phyloP scores from a whole-genome alignment of 1,140 invertebrate genomes.

The Marisa cornuarietis region DNA sequence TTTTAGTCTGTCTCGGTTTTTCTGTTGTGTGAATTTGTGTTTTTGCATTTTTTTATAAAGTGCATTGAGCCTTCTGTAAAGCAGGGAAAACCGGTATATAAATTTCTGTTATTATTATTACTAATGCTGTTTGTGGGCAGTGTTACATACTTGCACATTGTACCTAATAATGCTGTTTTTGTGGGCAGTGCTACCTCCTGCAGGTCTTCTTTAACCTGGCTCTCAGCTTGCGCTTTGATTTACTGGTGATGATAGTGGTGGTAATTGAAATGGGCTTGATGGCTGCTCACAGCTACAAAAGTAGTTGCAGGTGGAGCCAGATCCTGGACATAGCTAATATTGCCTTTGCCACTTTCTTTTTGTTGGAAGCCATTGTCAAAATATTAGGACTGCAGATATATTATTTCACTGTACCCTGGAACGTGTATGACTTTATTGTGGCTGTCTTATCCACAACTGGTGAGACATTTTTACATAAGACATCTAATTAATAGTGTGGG shows the following conservation, averaged over 20 bases:
- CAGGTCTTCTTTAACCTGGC: constrained; percentile 96
- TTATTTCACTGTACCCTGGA: constrained; percentile 96
- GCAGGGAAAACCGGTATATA: no score
- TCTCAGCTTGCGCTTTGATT: constrained; percentile 92
- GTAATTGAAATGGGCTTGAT: constrained; percentile 96
- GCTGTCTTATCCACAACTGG: constrained; percentile 90
- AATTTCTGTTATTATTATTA: no score
- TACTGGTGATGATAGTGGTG: constrained; percentile 93
- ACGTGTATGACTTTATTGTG: constrained; percentile 92
- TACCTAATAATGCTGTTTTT: background rate
- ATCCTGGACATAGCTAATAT: constrained; percentile 90
- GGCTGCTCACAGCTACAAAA: constrained; percentile 77
- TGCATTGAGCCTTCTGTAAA: no score
- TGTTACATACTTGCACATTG: no score
- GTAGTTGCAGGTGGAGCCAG: background rate
- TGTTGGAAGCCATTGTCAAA: constrained; percentile 92
- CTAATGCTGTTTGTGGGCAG: no score
- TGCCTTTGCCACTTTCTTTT: constrained; percentile 94
- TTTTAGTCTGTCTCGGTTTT: no score
- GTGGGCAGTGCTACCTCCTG: constrained; percentile 80
- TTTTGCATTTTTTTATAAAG: no score
- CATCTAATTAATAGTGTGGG: no score
- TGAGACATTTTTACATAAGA: constrained; percentile 26
- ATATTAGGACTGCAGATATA: constrained; percentile 91
- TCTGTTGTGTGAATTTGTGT: no score